Conservation (phyloP, 2,888 invertebrate species). For the Microchrysa polita region DNA sequence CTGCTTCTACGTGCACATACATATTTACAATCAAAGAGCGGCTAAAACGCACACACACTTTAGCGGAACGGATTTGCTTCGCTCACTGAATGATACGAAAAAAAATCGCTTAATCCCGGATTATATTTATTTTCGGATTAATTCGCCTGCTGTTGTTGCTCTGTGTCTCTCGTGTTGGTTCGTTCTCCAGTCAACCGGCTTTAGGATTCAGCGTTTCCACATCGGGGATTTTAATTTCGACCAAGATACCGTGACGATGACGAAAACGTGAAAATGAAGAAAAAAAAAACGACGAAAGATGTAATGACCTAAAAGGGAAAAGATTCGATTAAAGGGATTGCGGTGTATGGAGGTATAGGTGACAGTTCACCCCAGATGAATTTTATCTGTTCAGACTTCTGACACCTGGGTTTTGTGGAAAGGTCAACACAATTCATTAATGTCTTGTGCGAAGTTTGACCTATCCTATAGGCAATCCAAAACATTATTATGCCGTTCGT, state of each 20-base stretch:
- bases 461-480: too few species aligned
- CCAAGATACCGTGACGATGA: slow-evolving; percentile 3
- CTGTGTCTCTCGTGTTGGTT: too few species aligned
- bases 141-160: slow-evolving; percentile 51
- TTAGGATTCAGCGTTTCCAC: not conserved
- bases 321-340: not conserved
- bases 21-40: too few species aligned
- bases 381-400: too few species aligned
- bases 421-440: too few species aligned
- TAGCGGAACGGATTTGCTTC: slow-evolving; percentile 18
- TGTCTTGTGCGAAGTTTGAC: too few species aligned
- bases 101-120: slow-evolving; percentile 52
- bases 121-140: slow-evolving; percentile 54
- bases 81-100: slow-evolving; percentile 47
- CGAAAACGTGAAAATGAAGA: not conserved
- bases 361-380: too few species aligned
- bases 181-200: not conserved
- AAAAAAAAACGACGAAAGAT: slow-evolving; percentile 3
- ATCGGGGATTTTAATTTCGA: not conserved
- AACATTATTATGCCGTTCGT: too few species aligned
- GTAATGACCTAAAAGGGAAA: not conserved
- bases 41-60: not conserved
- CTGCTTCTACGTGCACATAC: too few species aligned
- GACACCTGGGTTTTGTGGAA: too few species aligned
- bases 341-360: not conserved